phyloP scores from a whole-genome alignment of 2,113 vertebrate species.

The Hypomesus transpacificus region DNA sequence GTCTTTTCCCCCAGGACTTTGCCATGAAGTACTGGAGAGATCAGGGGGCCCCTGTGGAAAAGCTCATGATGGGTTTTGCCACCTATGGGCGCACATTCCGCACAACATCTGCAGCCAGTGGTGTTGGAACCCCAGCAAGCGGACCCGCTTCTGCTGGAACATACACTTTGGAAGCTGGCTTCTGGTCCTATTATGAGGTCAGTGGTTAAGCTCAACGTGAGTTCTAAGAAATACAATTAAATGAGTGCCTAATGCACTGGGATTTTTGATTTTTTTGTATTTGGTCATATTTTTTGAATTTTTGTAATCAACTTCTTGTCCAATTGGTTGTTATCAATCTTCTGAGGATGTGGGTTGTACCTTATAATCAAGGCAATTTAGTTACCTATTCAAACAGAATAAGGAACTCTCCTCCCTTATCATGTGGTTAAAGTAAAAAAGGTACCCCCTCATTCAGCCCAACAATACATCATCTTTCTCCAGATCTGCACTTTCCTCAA shows the following conservation, averaged over 20 bases:
- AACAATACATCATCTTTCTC: conserved; percentile 9
- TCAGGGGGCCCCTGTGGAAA: conserved; percentile 64
- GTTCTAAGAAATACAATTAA: background rate
- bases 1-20: conserved; percentile 54
- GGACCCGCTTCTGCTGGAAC: conserved; percentile 63
- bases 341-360: background rate
- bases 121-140: conserved; percentile 47
- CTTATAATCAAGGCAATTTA: background rate
- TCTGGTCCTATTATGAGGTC: conserved; percentile 79
- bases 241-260: background rate
- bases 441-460: background rate
- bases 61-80: conserved; percentile 72
- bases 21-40: conserved; percentile 71
- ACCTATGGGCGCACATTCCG: conserved; percentile 72
- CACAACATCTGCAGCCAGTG: conserved; percentile 28
- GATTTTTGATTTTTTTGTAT: background rate
- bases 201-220: background rate
- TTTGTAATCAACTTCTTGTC: background rate
- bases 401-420: too few relatives aligned
- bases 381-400: too few relatives aligned
- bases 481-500: conserved; percentile 73
- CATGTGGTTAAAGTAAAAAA: too few relatives aligned
- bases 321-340: background rate
- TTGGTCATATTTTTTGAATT: background rate
- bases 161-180: conserved; percentile 71